Conservation (phyloP, 1,140 invertebrate genomes). For the Globodera ellingtonae region DNA sequence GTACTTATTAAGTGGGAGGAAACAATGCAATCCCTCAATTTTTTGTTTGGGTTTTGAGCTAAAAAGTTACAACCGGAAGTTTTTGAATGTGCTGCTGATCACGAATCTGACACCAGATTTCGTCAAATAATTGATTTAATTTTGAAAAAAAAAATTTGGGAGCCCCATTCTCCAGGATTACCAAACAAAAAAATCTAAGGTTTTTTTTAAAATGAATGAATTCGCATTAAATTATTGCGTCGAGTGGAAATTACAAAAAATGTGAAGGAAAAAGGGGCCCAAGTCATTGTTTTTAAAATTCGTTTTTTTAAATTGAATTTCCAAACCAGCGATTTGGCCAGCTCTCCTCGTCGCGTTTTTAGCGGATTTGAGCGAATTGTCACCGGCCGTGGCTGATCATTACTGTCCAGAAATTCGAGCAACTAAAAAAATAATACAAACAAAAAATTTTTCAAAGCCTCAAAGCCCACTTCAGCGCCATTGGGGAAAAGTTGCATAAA, state of each 20-base stretch:
- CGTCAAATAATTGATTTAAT: no score
- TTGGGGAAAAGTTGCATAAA: conserved; percentile 87
- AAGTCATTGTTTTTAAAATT: neutral
- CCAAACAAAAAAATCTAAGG: no score
- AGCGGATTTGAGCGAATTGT: conserved; percentile 94
- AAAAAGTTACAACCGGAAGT: no score
- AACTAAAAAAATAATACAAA: conserved; percentile 68
- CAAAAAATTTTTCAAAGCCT: neutral
- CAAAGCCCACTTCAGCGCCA: conserved; percentile 51
- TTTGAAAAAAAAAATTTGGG: no score
- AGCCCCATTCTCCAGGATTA: no score
- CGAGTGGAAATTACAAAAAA: neutral
- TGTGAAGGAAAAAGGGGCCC: neutral
- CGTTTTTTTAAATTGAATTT: neutral
- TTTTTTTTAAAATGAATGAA: no score
- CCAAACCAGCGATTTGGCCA: conserved; percentile 78
- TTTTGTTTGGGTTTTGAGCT: no score
- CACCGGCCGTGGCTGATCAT: conserved; percentile 88
- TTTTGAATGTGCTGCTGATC: no score
- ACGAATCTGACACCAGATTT: no score
- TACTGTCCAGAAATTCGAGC: conserved; percentile 92
- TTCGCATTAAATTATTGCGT: no score
- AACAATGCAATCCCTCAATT: neutral
- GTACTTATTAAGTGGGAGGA: neutral
- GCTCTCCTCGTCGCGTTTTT: conserved; percentile 87